Conservation (phyloP, 2,888 invertebrate species). For the Acrocyrtus sp. region DNA sequence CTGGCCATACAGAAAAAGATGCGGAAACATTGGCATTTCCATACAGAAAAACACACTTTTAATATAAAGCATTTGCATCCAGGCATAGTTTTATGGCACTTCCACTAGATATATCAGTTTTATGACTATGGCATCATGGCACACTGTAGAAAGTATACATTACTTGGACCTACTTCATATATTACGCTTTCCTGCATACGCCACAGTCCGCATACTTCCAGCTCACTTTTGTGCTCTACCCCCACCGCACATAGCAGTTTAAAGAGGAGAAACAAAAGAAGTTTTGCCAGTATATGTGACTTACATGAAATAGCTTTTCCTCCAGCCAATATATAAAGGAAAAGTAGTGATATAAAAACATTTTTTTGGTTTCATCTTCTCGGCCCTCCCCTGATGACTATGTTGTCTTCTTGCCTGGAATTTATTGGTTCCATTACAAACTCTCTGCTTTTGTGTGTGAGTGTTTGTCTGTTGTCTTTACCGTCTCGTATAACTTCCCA, state of each 20-base stretch:
- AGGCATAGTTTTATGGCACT: conserved; percentile 49
- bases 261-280: too few relatives aligned
- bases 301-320: too few relatives aligned
- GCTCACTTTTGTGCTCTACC: too few relatives aligned
- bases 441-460: conserved; percentile 14
- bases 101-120: conserved; percentile 51
- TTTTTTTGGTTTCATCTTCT: conserved; percentile 51
- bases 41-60: background rate
- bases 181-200: too few relatives aligned
- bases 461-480: conserved; percentile 42
- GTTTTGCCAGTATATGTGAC: conserved; percentile 18
- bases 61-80: conserved; percentile 36
- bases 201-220: too few relatives aligned
- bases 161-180: too few relatives aligned
- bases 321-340: conserved; percentile 20
- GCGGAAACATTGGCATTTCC: conserved; percentile 41
- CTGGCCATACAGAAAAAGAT: too few relatives aligned
- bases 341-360: conserved; percentile 36
- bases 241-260: too few relatives aligned
- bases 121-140: conserved; percentile 41
- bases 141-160: too few relatives aligned
- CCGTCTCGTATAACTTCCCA: conserved; percentile 21
- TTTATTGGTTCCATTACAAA: conserved; percentile 59
- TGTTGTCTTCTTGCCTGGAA: conserved; percentile 59
- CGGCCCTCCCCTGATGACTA: conserved; percentile 56